Percentiles rank a stretch among this genome's conserved stretches.
Evolutionary conservation across 2,888 invertebrate genomes (phyloP).

Genomic region (Phyllotreta striolata): DNA sequence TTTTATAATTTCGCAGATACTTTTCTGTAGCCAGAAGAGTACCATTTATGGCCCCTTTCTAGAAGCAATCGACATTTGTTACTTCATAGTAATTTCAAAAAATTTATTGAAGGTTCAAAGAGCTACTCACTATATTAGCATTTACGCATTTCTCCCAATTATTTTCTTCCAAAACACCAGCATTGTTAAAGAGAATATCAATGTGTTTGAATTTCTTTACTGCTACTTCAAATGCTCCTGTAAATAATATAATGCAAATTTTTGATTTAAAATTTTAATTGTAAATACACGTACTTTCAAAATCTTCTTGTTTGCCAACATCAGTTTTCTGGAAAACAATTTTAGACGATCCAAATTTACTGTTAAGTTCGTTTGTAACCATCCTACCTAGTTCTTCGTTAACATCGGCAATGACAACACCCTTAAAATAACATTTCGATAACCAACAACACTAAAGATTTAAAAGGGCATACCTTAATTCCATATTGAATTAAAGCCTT

Average conservation of each 20-base stretch:
- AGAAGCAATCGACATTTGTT: conserved; percentile 44
- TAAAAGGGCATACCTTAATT: conserved; percentile 37
- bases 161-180: conserved; percentile 38
- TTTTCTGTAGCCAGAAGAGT: conserved; percentile 34
- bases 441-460: background rate
- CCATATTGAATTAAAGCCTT: conserved; percentile 41
- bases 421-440: conserved; percentile 33
- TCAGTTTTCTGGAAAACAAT: conserved; percentile 43
- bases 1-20: conserved; percentile 36
- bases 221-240: conserved; percentile 40
- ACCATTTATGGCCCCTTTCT: conserved; percentile 39
- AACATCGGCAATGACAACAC: conserved; percentile 42
- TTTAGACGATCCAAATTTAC: conserved; percentile 40
- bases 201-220: conserved; percentile 38
- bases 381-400: conserved; percentile 30
- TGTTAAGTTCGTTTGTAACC: conserved; percentile 33
- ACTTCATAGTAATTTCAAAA: background rate
- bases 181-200: conserved; percentile 40
- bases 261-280: background rate
- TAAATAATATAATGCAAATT: conserved; percentile 16
- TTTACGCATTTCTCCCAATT: conserved; percentile 36
- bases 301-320: conserved; percentile 34
- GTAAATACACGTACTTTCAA: conserved; percentile 37
- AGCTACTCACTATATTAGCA: conserved; percentile 38
- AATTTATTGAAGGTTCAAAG: too few relatives aligned